A percentile compares a stretch with the other conserved stretches of the same genome.
Conservation (phyloP, 2,113 vertebrate species). For the Ceyx melanurus region DNA sequence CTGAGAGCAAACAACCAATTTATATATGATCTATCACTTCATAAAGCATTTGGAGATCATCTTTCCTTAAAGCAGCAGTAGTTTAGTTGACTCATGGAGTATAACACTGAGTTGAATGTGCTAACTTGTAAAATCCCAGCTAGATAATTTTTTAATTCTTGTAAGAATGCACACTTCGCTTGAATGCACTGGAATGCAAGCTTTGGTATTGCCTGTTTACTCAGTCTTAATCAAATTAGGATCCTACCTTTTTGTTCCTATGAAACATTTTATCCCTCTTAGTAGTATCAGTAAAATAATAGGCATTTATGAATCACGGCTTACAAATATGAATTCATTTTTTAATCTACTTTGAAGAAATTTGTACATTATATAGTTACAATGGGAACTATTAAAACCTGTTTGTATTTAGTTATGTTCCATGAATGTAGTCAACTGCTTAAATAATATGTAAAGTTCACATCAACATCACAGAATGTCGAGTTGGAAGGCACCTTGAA, state of each 20-base stretch:
- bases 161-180: background rate
- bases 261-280: background rate
- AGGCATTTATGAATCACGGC: background rate
- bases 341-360: background rate
- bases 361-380: background rate
- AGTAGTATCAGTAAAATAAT: background rate
- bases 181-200: background rate
- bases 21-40: constrained; percentile 91
- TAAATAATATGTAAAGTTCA: background rate
- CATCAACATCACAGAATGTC: background rate
- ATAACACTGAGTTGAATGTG: background rate
- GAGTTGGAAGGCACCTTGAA: too few relatives aligned
- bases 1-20: constrained; percentile 89
- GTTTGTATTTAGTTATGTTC: background rate
- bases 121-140: background rate
- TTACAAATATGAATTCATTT: background rate
- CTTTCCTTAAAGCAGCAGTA: constrained; percentile 81
- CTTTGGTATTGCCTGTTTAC: background rate
- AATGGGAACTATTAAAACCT: background rate
- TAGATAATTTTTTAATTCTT: background rate
- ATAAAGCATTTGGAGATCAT: constrained; percentile 72
- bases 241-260: background rate
- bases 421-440: background rate
- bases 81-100: constrained; percentile 17
- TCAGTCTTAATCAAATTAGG: background rate